Base-by-base conservation (phyloP, 2,888 invertebrate species). In the Cantharis nigra region DNA sequence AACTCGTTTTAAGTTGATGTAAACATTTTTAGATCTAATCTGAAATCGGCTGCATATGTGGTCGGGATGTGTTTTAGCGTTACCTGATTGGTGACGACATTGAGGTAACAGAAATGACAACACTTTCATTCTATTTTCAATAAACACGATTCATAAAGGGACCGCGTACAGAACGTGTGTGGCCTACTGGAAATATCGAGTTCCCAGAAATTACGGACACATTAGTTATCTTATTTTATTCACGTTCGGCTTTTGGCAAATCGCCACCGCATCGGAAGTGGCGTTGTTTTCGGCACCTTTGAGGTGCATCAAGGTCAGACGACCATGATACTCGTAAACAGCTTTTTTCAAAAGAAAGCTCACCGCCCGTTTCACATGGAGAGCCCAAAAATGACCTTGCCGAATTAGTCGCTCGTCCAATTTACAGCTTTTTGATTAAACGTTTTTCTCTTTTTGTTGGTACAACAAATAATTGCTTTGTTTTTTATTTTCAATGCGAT, bases 201-300 rank as follows among this genome's bases (percentile, higher is more conserved):
- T 82, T 82, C 81, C 78, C 71, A 81, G 82, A 82, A 67, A 82
- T 70, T 77, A 77, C 80, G 80, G 77, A 81, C 78, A 79, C 80
- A 81, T 80, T 77, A 78, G 79, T 81, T 81, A 78, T 81, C 77
- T 82, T 82, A 82, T 82, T 82, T 82, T 81, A 81, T 81, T 77
- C 81, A 81, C 81, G 82, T 80, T 77, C 75, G 72, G 76, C 79
- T 81, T 67, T 82, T 83, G 83, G 83, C 83, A 83, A 79, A 69
- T 79, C 81, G 83, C 83, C 83, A 83, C 81, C 81, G 80, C 83
- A 83, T 70, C 82, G 83, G 82, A 82, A 83, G 83, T 80, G 79
- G 80, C 81, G 81, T 78, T 76, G 78, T 76, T 78, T 80, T 82
- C 81, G 82, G 82, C 80, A 81, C 81, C 80, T 82, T 82, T 82